These are phyloP conservation scores for Apantesis nais DNA, from an alignment of 2,888 invertebrate genomes.

Conservation along the genomic window DNA sequence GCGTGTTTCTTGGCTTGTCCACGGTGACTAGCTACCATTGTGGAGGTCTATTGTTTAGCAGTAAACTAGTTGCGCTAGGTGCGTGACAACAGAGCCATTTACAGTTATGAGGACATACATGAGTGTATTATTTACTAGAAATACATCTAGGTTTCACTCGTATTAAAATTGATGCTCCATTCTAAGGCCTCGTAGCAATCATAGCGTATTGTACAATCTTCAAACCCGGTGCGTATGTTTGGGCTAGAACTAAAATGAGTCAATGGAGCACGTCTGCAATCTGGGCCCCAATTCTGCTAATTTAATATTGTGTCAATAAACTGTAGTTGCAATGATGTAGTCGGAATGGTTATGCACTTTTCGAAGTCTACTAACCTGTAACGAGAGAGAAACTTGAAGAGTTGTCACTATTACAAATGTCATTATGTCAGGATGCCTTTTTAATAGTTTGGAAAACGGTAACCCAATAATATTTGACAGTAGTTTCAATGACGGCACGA, in stretches of 20 bases:
- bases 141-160: neutral
- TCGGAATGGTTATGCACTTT: too few relatives aligned
- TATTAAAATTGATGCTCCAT: neutral
- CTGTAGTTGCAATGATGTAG: too few relatives aligned
- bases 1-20: conserved; percentile 57
- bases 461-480: too few relatives aligned
- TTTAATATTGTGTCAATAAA: too few relatives aligned
- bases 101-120: conserved; percentile 23
- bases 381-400: too few relatives aligned
- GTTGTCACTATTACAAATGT: too few relatives aligned
- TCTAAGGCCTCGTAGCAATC: neutral
- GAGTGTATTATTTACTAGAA: neutral
- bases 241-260: neutral
- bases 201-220: neutral
- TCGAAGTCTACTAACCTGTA: too few relatives aligned
- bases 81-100: conserved; percentile 49
- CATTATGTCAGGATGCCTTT: too few relatives aligned
- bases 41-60: conserved; percentile 58
- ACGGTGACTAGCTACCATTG: conserved; percentile 53
- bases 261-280: neutral
- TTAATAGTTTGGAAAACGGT: too few relatives aligned
- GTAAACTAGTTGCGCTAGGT: conserved; percentile 56
- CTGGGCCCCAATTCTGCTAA: too few relatives aligned
- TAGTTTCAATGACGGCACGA: too few relatives aligned
- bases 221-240: neutral